Evolutionary conservation across 1,140 invertebrate genomes (phyloP), one percentile per base, ranked within the genome.

Genomic region (Heliothis subflexa): DNA sequence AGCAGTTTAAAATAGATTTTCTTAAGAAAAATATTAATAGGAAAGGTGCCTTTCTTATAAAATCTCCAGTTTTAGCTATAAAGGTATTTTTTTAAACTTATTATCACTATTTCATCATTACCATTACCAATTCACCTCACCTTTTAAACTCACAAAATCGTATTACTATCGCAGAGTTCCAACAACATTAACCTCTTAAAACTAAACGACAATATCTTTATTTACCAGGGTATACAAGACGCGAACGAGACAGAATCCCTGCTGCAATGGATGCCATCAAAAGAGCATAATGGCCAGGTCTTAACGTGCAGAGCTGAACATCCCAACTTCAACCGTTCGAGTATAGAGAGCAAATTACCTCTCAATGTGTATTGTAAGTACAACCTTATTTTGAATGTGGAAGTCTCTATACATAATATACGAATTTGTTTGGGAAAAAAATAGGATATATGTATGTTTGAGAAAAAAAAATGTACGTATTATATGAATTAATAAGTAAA

Each of bases 351-450:
- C 83, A 96, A 96, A 74, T 96, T 98, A 95, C 97, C 96, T 78
- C 94, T 98, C 9, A 97, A 98, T 90, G 96, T 98, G 71, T 97
- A 97, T 88, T 98, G 98, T 98, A 95, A 97, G 97, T 97, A 95
- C 59, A 40, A 62, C 14, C 68, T 77, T 75, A 62, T 57, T 54
- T 54, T 55, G 54, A 71, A 25, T 59, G 12, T 21, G 10, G 14
- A 4, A 59, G 4, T 12, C 7, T 33, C 33, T 33, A 5, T 28
- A 28, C 2, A 28, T 1, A 28, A 28, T n/a, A n/a, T n/a, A n/a
- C n/a, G n/a, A 28, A 28, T 28, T 28, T 28, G 28, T 28, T 28
- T 33, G 33, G 33, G 7, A 33, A 33, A 5, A 33, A n/a, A n/a
- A n/a, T n/a, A n/a, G n/a, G n/a, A n/a, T n/a, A n/a, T n/a, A n/a